Percentiles rank a stretch among this genome's conserved stretches.
phyloP scores from a whole-genome alignment of 2,113 vertebrate species.

The Rhineura floridana region DNA sequence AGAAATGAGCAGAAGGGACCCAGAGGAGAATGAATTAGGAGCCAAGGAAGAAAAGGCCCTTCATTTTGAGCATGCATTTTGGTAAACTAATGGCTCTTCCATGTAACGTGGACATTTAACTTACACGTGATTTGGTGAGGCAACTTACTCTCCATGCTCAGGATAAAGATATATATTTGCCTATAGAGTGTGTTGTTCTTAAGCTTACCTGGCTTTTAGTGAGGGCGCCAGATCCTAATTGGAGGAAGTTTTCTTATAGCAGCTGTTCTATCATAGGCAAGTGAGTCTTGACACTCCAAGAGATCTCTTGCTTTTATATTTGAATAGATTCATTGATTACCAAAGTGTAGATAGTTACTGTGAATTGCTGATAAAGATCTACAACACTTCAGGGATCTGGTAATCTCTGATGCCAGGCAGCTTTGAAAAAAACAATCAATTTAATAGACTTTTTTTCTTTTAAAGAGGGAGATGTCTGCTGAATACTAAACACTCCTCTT shows the following conservation, averaged over 20 bases:
- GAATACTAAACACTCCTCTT: background rate
- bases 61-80: background rate
- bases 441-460: background rate
- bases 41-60: background rate
- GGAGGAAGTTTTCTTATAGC: background rate
- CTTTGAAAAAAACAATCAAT: background rate
- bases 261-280: fast-evolving
- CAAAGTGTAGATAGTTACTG: background rate
- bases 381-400: background rate
- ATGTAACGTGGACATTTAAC: fast-evolving
- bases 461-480: background rate
- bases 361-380: background rate
- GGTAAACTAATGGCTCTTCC: background rate
- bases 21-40: background rate
- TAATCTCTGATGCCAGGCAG: background rate
- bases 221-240: constrained; percentile 42
- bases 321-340: fast-evolving
- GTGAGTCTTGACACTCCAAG: background rate
- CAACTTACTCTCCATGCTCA: background rate
- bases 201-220: constrained; percentile 18
- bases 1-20: background rate
- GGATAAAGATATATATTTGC: background rate
- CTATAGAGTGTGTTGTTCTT: constrained; percentile 33
- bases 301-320: background rate
- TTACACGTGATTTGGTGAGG: constrained; percentile 25